phyloP scores from a whole-genome alignment of 2,888 invertebrate genomes.

The Apamea sordens region DNA sequence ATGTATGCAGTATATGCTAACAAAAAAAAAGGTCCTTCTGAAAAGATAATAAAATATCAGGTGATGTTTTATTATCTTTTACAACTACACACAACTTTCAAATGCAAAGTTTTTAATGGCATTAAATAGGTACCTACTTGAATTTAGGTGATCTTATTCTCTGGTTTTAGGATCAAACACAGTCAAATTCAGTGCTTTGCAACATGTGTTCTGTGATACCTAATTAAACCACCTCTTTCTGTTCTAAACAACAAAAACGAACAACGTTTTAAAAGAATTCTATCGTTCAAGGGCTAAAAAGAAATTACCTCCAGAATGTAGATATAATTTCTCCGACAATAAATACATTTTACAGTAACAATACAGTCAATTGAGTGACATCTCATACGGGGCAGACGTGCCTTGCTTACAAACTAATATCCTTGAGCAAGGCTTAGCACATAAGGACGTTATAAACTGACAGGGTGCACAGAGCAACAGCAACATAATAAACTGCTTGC shows the following conservation, averaged over 20 bases:
- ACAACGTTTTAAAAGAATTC: neutral
- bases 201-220: neutral
- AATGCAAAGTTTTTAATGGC: neutral
- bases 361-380: conserved; percentile 27
- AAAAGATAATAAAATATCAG: no score
- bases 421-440: neutral
- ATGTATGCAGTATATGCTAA: no score
- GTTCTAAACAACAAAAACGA: no score
- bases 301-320: neutral
- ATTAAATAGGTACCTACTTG: neutral
- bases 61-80: no score
- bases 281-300: neutral
- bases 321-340: neutral
- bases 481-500: conserved; percentile 6
- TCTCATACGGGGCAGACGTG: conserved; percentile 8
- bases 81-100: no score
- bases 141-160: no score
- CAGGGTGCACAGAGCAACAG: conserved; percentile 1
- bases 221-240: neutral
- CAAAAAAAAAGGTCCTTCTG: no score
- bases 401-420: conserved; percentile 17
- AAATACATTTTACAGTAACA: conserved; percentile 7
- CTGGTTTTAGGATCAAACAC: neutral
- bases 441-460: conserved; percentile 4
- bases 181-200: neutral